These are phyloP conservation scores for Stenodema calcarata DNA, from an alignment of 2,888 invertebrate species.

Conservation along the genomic window DNA sequence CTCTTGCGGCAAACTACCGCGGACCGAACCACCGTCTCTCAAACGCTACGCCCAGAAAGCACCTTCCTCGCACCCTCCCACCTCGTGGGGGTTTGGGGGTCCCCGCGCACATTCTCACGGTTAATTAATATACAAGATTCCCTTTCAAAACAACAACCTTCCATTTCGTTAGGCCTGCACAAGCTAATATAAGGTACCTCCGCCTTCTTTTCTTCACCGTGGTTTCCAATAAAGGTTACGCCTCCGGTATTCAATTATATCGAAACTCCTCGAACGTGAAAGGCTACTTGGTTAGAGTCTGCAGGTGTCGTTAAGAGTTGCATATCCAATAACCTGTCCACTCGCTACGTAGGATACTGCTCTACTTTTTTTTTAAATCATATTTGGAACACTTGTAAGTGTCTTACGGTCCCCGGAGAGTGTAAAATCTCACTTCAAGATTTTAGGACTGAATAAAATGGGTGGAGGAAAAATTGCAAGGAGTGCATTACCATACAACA, in stretches of 20 bases:
- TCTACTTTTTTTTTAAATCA: neutral
- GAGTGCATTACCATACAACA: too few species aligned
- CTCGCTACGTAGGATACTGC: neutral
- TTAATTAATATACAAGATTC: slow-evolving; percentile 29
- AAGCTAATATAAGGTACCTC: neutral
- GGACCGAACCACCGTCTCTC: neutral
- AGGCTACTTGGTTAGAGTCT: neutral
- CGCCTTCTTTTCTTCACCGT: slow-evolving; percentile 18
- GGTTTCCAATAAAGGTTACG: slow-evolving; percentile 3
- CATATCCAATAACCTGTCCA: slow-evolving; percentile 16
- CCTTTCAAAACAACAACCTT: slow-evolving; percentile 46
- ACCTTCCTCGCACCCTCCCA: neutral
- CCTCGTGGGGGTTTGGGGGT: neutral
- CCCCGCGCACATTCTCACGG: slow-evolving; percentile 6
- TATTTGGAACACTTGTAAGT: neutral
- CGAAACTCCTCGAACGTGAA: slow-evolving; percentile 28
- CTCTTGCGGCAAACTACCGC: neutral
- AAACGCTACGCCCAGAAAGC: neutral
- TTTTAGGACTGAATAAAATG: too few species aligned
- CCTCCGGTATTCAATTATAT: slow-evolving; percentile 15
- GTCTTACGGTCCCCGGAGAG: neutral
- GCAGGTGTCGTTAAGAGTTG: slow-evolving; percentile 16
- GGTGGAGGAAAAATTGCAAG: too few species aligned
- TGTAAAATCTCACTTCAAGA: too few species aligned
- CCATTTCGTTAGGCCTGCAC: slow-evolving; percentile 40